Conservation (phyloP, 2,797 vertebrate genomes). For the Karalla daura region DNA sequence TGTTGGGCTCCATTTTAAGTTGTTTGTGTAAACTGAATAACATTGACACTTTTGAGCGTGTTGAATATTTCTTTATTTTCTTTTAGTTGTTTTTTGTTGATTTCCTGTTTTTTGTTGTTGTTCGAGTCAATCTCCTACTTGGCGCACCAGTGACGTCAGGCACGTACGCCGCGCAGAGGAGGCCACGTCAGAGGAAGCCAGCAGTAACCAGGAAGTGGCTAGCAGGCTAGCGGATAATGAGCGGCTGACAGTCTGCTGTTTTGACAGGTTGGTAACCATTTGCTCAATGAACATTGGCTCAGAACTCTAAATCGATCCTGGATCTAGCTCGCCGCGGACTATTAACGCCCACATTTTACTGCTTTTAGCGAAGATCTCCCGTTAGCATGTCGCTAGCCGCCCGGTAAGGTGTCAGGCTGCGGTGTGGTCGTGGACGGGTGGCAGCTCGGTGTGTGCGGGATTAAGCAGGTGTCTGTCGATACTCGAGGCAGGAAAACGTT, state of each 20-base stretch:
- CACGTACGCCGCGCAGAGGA: background rate
- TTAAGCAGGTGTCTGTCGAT: conserved; percentile 3
- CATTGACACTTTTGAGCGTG: conserved; percentile 2
- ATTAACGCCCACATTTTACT: background rate
- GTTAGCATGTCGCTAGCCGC: conserved; percentile 16
- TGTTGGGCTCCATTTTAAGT: too few species aligned
- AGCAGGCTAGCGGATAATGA: conserved; percentile 68
- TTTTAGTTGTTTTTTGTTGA: too few species aligned
- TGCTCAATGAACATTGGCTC: conserved; percentile 37
- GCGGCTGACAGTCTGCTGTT: conserved; percentile 51
- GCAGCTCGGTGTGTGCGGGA: background rate
- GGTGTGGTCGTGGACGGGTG: background rate
- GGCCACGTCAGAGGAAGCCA: conserved; percentile 63
- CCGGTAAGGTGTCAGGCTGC: conserved; percentile 22
- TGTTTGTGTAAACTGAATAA: too few species aligned
- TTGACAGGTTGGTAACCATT: conserved; percentile 65
- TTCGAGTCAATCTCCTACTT: too few species aligned
- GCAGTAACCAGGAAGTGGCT: conserved; percentile 71
- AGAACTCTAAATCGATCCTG: background rate
- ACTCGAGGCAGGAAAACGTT: too few species aligned
- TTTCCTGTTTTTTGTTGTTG: too few species aligned
- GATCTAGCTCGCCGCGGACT: fast-evolving
- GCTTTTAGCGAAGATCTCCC: background rate
- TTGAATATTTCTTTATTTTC: background rate
- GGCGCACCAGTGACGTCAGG: background rate